Conservation (phyloP, 2,797 vertebrate genomes). For the Euphonia xanthogaster region DNA sequence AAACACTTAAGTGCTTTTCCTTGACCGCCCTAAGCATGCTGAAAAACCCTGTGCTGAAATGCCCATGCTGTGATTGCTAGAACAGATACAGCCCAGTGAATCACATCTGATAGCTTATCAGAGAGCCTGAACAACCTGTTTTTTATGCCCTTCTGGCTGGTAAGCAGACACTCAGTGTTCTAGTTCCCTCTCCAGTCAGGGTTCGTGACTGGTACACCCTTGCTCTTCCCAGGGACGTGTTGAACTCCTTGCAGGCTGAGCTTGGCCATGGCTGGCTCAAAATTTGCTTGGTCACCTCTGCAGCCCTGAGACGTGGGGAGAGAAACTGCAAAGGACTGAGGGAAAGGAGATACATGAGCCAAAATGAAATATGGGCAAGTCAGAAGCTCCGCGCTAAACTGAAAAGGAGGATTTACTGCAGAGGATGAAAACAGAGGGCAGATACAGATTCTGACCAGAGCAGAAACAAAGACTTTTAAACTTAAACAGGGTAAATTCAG, state of each 20-base stretch:
- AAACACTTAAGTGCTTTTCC: constrained; percentile 10
- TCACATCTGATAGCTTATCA: constrained; percentile 57
- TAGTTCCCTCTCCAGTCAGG: background rate
- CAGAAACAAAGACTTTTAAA: background rate
- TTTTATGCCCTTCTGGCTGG: background rate
- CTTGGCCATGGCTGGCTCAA: background rate
- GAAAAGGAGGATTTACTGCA: background rate
- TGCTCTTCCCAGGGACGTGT: background rate
- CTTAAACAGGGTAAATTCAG: background rate
- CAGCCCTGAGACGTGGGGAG: background rate
- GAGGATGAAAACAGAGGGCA: background rate
- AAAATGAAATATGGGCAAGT: background rate
- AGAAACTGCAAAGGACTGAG: background rate
- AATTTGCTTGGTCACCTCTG: background rate
- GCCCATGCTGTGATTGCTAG: background rate
- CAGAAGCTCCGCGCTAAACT: background rate
- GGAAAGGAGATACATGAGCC: background rate
- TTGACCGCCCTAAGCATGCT: background rate
- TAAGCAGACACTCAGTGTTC: background rate
- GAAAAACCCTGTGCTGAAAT: background rate
- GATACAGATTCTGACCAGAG: background rate
- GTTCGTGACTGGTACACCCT: background rate
- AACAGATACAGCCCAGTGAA: background rate
- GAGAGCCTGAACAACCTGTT: background rate
- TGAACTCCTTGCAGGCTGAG: background rate